Conservation (phyloP, 2,113 vertebrate genomes). For the Bothrops jararaca region DNA sequence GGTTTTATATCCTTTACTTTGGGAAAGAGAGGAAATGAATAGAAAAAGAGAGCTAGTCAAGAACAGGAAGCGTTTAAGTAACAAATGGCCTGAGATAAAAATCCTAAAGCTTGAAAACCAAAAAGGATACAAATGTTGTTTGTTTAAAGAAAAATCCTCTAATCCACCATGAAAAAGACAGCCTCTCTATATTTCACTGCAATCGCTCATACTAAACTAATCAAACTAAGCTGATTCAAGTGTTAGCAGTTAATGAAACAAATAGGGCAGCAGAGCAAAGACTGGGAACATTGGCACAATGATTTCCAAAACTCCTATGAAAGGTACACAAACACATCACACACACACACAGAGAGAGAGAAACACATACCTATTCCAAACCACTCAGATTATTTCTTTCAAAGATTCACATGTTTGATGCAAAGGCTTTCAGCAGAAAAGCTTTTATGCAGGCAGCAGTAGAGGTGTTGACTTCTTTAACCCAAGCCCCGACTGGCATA, state of each 20-base stretch:
- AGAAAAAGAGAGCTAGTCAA: background rate
- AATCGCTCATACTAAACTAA: background rate
- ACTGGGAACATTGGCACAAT: background rate
- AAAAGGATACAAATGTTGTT: background rate
- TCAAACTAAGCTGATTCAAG: background rate
- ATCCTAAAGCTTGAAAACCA: background rate
- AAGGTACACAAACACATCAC: background rate
- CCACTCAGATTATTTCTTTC: background rate
- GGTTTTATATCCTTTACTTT: background rate
- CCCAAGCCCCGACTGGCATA: background rate
- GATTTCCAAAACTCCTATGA: background rate
- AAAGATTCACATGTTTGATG: background rate
- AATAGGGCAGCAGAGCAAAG: background rate
- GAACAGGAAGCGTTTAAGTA: background rate
- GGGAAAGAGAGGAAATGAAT: background rate
- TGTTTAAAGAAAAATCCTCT: background rate
- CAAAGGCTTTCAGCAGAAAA: background rate
- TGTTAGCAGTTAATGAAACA: background rate
- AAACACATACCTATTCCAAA: background rate
- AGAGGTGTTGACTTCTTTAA: background rate
- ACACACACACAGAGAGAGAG: too few species aligned
- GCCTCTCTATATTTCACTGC: background rate
- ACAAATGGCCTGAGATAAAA: background rate
- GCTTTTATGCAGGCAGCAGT: background rate
- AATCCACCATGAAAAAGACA: background rate